Percentiles rank a stretch among this genome's conserved stretches.
phyloP scores from a whole-genome alignment of 2,797 vertebrate genomes.

The Enteromius viviparus region DNA sequence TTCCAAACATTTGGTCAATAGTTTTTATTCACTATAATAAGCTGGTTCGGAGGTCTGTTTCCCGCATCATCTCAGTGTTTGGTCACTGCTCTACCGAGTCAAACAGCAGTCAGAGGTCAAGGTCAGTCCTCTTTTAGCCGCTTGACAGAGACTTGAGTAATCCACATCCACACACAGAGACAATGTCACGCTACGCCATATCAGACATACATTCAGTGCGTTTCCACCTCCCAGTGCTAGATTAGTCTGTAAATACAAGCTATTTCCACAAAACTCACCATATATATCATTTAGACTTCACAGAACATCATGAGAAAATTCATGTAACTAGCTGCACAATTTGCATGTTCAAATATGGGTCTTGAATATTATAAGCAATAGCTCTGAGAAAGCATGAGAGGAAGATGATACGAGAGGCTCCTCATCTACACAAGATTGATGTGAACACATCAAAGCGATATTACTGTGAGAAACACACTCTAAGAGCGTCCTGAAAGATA shows the following conservation, averaged over 20 bases:
- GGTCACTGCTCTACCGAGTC: not conserved
- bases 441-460: not conserved
- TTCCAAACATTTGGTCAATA: not conserved
- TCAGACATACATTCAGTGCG: not conserved
- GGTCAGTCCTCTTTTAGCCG: slow-evolving; percentile 27
- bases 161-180: not conserved
- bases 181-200: not conserved
- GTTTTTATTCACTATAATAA: not conserved
- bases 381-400: not conserved
- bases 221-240: not conserved
- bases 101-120: not conserved
- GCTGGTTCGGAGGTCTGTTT: not conserved
- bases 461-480: not conserved
- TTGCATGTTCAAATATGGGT: not conserved
- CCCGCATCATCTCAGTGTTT: not conserved
- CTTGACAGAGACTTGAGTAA: slow-evolving; percentile 13
- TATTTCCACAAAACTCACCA: not conserved
- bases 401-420: not conserved
- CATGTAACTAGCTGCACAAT: not conserved
- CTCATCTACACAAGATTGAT: not conserved
- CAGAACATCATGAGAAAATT: not conserved
- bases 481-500: slow-evolving; percentile 35
- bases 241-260: too few relatives aligned
- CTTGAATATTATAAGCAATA: not conserved
- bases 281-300: not conserved